These are phyloP conservation scores for Cyprinodon brontotheroides DNA, from an alignment of 2,113 vertebrate species.

Conservation along the genomic window DNA sequence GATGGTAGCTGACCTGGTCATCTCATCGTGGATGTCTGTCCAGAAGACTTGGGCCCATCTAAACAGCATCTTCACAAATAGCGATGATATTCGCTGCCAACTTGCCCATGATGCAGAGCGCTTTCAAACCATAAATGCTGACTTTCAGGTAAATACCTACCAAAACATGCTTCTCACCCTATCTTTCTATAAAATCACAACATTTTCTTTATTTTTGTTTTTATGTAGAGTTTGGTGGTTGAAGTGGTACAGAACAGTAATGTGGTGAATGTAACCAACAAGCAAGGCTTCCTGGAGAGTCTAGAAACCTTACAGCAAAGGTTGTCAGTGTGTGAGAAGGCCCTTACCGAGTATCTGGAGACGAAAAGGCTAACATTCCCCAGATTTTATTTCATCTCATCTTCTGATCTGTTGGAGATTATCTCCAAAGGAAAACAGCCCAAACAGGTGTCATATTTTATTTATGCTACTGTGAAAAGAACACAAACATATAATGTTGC, in stretches of 20 bases:
- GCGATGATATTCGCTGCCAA: slow-evolving; percentile 83
- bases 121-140: slow-evolving; percentile 80
- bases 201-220: neutral
- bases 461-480: slow-evolving; percentile 1
- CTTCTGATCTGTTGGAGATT: slow-evolving; percentile 79
- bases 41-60: slow-evolving; percentile 86
- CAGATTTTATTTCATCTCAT: slow-evolving; percentile 79
- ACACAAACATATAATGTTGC: neutral
- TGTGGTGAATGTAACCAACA: slow-evolving; percentile 80
- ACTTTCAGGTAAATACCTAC: slow-evolving; percentile 78
- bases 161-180: neutral
- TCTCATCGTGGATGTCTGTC: slow-evolving; percentile 82
- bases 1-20: slow-evolving; percentile 82
- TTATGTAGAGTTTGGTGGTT: slow-evolving; percentile 71
- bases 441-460: slow-evolving; percentile 67
- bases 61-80: slow-evolving; percentile 85
- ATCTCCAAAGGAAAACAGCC: slow-evolving; percentile 80
- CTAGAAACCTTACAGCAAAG: slow-evolving; percentile 80
- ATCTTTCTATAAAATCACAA: neutral
- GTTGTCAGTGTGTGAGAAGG: slow-evolving; percentile 79
- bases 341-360: slow-evolving; percentile 78
- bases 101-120: slow-evolving; percentile 80
- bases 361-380: slow-evolving; percentile 78
- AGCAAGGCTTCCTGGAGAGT: slow-evolving; percentile 75
- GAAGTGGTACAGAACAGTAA: slow-evolving; percentile 74